Evolutionary conservation across 2,797 vertebrate species (phyloP), one percentile per base, ranked within the genome.

Genomic region (Manis pentadactyla): DNA sequence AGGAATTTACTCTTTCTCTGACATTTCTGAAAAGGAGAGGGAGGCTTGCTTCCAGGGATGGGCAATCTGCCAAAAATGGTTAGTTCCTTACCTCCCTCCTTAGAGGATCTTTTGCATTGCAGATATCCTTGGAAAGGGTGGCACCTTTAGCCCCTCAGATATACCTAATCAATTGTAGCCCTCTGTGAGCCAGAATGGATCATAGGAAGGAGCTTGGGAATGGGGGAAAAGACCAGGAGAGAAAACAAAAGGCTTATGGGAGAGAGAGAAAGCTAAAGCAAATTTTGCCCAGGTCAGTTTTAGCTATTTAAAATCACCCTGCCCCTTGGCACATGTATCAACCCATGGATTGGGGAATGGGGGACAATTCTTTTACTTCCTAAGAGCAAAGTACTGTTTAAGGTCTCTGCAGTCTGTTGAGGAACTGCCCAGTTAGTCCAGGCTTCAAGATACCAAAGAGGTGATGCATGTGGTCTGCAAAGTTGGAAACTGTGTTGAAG

Each of bases 271-370:
- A 87, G 31, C 31, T 37, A 81, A 91, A 89, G 27, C 79, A 81
- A 49, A 83, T 7, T 39, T 94, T 95, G 3, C 27, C 3, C 25
- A 84, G 7, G 13, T 66, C 71, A 37, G 29, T 91, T 59, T 78
- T 55, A 78, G 37, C 34, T 90, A n/a, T 34, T 86, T 92, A 66
- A 92, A 95, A 87, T 77, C 46, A 51, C 17, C 51, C 73, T 21
- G 15, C 17, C 34, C 55, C 15, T 86, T 75, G 46, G 27, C n/a
- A 78, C 49, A 31, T 34, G 4, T 69, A 55, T 81, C 29, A 63
- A n/a, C 31, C 25, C 19, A 31, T 12, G 7, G 61, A 21, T n/a
- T 93, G 29, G 27, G 51, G 19, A 15, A 55, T 25, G 21, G 10
- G 82, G 15, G 19, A 37, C 49, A 18, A 57, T 84, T 90, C 39